Percentiles rank a stretch among this genome's conserved stretches.
Conservation (phyloP, 1,140 invertebrate genomes). For the Nasonia giraulti region DNA sequence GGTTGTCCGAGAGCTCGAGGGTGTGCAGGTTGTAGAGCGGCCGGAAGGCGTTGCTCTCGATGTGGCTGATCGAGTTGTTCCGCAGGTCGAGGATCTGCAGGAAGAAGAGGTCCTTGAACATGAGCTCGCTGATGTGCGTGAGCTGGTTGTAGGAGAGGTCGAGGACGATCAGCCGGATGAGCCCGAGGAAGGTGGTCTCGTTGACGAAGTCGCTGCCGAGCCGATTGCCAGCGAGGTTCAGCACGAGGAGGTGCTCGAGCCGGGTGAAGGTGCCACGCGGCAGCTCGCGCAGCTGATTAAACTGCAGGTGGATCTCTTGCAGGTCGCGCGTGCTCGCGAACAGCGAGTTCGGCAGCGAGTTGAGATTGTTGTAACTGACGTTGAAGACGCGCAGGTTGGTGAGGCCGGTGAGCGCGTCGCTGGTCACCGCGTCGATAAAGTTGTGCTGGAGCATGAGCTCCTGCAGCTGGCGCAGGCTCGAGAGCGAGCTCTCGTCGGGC, state of each 20-base stretch:
- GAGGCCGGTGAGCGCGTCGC: constrained; percentile 84
- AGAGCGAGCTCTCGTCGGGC: constrained; percentile 82
- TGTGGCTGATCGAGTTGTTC: constrained; percentile 90
- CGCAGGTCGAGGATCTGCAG: constrained; percentile 90
- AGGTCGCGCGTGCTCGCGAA: constrained; percentile 86
- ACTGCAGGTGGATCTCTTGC: constrained; percentile 87
- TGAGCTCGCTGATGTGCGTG: constrained; percentile 86
- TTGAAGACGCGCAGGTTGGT: constrained; percentile 86
- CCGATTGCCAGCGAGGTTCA: constrained; percentile 91
- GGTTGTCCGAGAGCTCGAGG: constrained; percentile 89
- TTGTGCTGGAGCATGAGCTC: constrained; percentile 88
- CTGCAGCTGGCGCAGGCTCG: constrained; percentile 83
- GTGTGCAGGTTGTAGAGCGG: constrained; percentile 91
- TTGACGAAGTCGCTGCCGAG: constrained; percentile 88
- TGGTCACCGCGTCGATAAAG: constrained; percentile 85
- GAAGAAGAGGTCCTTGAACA: constrained; percentile 91
- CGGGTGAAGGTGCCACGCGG: constrained; percentile 88
- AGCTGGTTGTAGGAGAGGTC: constrained; percentile 90
- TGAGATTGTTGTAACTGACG: constrained; percentile 87
- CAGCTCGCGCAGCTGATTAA: constrained; percentile 86
- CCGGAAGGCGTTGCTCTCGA: constrained; percentile 90
- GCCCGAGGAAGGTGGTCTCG: constrained; percentile 86
- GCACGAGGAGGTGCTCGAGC: constrained; percentile 86
- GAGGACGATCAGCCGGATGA: constrained; percentile 88
- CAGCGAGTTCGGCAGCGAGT: constrained; percentile 83